Conservation (phyloP, 2,888 invertebrate species). For the Trachelus iudaicus region DNA sequence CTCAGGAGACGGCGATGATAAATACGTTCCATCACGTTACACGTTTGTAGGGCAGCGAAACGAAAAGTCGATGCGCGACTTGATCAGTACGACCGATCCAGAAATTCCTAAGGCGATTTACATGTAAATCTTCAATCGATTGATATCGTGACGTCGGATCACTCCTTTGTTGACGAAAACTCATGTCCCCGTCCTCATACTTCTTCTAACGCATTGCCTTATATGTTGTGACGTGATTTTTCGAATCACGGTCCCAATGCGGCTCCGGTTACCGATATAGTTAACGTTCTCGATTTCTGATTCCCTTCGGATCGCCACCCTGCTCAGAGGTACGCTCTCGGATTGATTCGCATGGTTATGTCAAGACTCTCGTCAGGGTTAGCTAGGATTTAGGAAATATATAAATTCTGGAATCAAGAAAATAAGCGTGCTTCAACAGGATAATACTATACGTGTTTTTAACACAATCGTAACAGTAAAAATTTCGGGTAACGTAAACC, state of each 20-base stretch:
- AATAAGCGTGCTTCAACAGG: neutral
- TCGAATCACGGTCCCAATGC: too few relatives aligned
- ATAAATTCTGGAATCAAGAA: neutral
- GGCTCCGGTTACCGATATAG: too few relatives aligned
- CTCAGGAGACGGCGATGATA: neutral
- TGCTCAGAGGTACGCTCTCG: too few relatives aligned
- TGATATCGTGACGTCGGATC: constrained; percentile 4
- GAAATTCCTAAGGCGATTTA: constrained; percentile 5
- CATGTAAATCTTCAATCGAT: constrained; percentile 16
- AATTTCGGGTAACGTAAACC: neutral
- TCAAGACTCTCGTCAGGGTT: too few relatives aligned
- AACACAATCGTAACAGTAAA: neutral
- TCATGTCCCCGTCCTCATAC: neutral
- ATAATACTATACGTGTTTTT: neutral
- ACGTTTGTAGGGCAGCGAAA: neutral
- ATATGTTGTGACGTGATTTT: too few relatives aligned
- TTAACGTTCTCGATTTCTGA: too few relatives aligned
- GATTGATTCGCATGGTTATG: too few relatives aligned
- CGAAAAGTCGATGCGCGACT: neutral
- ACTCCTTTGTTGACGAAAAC: constrained; percentile 10
- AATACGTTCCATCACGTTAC: neutral
- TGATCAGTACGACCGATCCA: neutral
- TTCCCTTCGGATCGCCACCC: too few relatives aligned
- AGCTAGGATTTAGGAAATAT: too few relatives aligned
- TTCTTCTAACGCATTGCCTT: neutral